A percentile compares a stretch with the other conserved stretches of the same genome.
phyloP scores from a whole-genome alignment of 2,113 vertebrate species.

The Catharus minimus region DNA sequence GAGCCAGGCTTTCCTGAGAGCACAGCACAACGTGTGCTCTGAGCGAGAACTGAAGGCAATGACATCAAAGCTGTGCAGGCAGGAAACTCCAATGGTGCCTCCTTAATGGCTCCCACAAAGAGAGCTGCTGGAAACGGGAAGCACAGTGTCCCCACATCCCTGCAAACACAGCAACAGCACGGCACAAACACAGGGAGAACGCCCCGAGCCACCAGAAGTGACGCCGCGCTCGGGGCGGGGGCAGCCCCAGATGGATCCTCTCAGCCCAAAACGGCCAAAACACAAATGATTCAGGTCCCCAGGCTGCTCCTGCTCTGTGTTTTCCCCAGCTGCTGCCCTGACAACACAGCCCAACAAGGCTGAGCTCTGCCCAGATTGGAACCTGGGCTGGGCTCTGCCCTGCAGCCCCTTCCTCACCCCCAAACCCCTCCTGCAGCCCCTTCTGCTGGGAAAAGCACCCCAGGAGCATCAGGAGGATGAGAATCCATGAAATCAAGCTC shows the following conservation, averaged over 20 bases:
- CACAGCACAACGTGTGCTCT: neutral
- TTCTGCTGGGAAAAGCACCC: neutral
- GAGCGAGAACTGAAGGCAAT: neutral
- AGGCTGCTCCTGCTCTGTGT: neutral
- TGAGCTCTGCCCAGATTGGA: constrained; percentile 12
- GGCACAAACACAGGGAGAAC: neutral
- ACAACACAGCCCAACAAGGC: constrained; percentile 30
- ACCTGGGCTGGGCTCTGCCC: neutral
- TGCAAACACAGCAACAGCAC: neutral
- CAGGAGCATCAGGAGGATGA: neutral
- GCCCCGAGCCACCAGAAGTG: neutral
- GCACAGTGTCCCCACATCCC: neutral
- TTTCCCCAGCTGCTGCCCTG: constrained; percentile 65
- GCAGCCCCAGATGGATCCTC: constrained; percentile 23
- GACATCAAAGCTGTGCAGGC: constrained; percentile 16
- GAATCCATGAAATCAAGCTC: neutral
- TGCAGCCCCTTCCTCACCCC: neutral
- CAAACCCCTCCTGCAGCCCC: neutral
- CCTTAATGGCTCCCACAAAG: constrained; percentile 3
- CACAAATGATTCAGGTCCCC: constrained; percentile 43
- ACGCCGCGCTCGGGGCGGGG: neutral
- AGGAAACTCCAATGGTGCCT: neutral
- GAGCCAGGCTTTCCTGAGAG: neutral
- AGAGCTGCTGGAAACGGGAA: constrained; percentile 6
- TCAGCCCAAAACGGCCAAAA: neutral